Percentiles rank a stretch among this genome's conserved stretches.
Conservation (phyloP, 92 coral and sea anemone species). For the Pocillopora meandrina region DNA sequence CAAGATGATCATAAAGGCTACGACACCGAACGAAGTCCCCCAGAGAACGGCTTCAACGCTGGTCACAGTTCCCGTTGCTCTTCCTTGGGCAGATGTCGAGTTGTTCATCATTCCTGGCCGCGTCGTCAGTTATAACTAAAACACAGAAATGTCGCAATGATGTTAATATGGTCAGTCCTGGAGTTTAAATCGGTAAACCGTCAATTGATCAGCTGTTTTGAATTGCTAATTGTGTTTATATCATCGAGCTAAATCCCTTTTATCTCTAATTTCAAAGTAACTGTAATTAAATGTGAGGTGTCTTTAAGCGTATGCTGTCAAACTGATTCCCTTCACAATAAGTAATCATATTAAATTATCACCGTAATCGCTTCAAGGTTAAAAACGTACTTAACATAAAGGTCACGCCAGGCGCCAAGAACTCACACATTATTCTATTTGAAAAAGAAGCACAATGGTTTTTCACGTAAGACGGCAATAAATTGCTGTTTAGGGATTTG, state of each 20-base stretch:
- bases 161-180: not conserved
- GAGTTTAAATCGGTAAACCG: not conserved
- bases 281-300: not conserved
- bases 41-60: slow-evolving; percentile 26
- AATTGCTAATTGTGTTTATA: slow-evolving; percentile 8
- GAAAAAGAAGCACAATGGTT: not conserved
- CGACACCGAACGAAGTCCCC: slow-evolving; percentile 59
- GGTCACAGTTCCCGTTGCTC: not conserved
- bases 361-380: not conserved
- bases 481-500: no score
- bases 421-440: not conserved
- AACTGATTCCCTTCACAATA: not conserved
- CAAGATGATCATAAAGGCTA: slow-evolving; percentile 55
- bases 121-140: not conserved
- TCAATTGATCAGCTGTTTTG: slow-evolving; percentile 13
- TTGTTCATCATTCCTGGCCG: slow-evolving; percentile 8
- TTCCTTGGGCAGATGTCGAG: not conserved
- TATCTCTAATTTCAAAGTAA: not conserved
- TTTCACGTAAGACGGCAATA: not conserved
- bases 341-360: not conserved
- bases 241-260: not conserved
- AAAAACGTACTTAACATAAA: not conserved
- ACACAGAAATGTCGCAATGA: not conserved
- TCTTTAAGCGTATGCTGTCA: not conserved
- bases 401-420: not conserved